Conservation (phyloP, 2,113 vertebrate species). For the Hemibagrus wyckioides region DNA sequence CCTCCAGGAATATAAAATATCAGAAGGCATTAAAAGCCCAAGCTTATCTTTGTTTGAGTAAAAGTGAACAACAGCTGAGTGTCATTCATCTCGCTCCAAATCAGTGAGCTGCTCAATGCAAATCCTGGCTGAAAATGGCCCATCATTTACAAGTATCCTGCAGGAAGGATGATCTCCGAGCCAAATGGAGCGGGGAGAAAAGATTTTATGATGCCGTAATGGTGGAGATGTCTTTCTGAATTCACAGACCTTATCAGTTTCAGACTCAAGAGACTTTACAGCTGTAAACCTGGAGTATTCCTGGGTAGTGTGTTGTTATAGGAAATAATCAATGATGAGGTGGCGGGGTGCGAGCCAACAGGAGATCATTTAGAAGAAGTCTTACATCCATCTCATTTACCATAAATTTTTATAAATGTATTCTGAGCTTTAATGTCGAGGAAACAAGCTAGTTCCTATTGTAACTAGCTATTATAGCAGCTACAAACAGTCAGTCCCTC, state of each 20-base stretch:
- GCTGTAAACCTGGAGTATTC: slow-evolving; percentile 18
- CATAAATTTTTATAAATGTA: background rate
- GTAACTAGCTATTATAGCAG: background rate
- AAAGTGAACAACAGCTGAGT: background rate
- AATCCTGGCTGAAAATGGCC: background rate
- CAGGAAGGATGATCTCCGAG: background rate
- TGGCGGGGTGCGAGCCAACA: background rate
- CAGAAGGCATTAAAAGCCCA: background rate
- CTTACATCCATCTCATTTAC: background rate
- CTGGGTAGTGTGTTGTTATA: background rate
- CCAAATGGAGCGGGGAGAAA: background rate
- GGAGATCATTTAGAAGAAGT: too few species aligned
- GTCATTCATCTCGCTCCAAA: background rate
- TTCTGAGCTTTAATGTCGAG: background rate
- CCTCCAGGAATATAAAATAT: background rate
- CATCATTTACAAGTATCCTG: background rate
- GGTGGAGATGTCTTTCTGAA: background rate
- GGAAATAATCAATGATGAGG: too few species aligned
- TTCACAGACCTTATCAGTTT: background rate
- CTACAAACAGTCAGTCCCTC: background rate
- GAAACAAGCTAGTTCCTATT: background rate
- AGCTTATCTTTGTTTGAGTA: background rate
- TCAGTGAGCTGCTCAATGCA: background rate
- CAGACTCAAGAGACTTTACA: background rate
- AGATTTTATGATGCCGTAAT: slow-evolving; percentile 41